Conservation (phyloP, 2,797 vertebrate species). For the Cryptoblepharus egeriae region DNA sequence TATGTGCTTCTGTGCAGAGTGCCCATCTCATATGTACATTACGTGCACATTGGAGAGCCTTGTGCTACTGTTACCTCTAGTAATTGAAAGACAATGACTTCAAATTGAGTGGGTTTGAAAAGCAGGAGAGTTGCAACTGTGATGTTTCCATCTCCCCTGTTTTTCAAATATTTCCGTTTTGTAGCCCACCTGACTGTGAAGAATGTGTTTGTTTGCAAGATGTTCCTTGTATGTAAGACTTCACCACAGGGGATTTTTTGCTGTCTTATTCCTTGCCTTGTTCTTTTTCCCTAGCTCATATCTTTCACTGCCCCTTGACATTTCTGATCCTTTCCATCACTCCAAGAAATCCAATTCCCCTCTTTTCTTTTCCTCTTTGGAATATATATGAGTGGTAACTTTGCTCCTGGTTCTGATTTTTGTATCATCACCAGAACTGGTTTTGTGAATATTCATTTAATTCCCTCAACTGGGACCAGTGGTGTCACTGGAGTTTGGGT, state of each 20-base stretch:
- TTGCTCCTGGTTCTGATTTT: not conserved
- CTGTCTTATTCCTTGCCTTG: not conserved
- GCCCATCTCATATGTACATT: not conserved
- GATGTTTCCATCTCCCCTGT: not conserved
- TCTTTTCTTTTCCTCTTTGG: not conserved
- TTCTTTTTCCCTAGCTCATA: not conserved
- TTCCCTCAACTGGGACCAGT: not conserved
- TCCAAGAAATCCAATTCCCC: not conserved
- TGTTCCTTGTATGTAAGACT: not conserved
- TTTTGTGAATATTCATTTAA: not conserved
- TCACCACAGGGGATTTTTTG: not conserved
- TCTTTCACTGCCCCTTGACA: not conserved
- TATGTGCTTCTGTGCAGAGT: not conserved
- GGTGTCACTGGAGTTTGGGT: too few relatives aligned
- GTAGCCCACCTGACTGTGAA: not conserved
- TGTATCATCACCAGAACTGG: not conserved
- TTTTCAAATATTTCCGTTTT: not conserved
- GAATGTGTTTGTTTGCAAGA: not conserved
- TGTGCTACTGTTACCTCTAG: not conserved
- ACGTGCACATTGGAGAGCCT: not conserved
- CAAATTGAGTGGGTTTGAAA: not conserved
- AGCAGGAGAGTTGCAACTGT: accelerated
- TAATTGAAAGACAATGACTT: not conserved
- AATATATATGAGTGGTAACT: not conserved
- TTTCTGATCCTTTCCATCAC: not conserved